A percentile compares a stretch with the other conserved stretches of the same genome.
These are phyloP conservation scores for zebrafish (Danio rerio) DNA, from an alignment of 2,113 vertebrate species.

Conservation along the genomic window DNA sequence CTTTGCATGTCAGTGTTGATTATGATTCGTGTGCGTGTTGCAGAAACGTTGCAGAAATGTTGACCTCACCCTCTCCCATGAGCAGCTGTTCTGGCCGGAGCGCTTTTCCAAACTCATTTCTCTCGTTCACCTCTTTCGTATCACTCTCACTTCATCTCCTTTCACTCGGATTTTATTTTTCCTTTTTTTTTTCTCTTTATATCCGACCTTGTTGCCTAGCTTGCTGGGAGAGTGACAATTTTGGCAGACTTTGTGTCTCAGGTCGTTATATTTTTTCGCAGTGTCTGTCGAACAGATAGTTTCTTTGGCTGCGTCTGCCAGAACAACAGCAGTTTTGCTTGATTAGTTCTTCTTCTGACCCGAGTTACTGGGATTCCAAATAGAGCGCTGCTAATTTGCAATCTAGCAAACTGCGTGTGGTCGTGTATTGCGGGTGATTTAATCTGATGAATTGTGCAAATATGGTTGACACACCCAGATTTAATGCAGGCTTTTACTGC, in stretches of 20 bases:
- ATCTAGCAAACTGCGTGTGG: constrained; percentile 14
- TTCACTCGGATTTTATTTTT: constrained; percentile 16
- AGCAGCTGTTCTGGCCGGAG: constrained; percentile 42
- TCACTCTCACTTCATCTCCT: constrained; percentile 45
- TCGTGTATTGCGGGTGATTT: neutral
- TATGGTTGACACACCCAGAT: constrained; percentile 3
- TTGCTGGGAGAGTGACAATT: constrained; percentile 1
- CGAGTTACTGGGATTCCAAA: neutral
- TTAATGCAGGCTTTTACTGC: neutral
- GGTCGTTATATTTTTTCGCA: constrained; percentile 15
- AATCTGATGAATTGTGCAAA: neutral
- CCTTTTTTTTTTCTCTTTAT: neutral
- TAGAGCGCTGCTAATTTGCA: constrained; percentile 1
- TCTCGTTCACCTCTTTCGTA: constrained; percentile 27
- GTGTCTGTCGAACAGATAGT: neutral
- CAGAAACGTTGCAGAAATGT: constrained; percentile 50
- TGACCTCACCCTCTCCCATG: constrained; percentile 42
- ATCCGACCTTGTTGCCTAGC: constrained; percentile 12
- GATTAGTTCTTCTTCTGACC: neutral
- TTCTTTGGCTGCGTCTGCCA: constrained; percentile 15
- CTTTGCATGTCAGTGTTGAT: constrained; percentile 56
- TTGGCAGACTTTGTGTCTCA: neutral
- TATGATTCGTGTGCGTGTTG: constrained; percentile 48
- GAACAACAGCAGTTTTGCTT: constrained; percentile 5
- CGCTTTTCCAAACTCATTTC: constrained; percentile 44